These are phyloP conservation scores for Macropus fuliginosus DNA, from an alignment of 2,797 vertebrate species.

Conservation along the genomic window DNA sequence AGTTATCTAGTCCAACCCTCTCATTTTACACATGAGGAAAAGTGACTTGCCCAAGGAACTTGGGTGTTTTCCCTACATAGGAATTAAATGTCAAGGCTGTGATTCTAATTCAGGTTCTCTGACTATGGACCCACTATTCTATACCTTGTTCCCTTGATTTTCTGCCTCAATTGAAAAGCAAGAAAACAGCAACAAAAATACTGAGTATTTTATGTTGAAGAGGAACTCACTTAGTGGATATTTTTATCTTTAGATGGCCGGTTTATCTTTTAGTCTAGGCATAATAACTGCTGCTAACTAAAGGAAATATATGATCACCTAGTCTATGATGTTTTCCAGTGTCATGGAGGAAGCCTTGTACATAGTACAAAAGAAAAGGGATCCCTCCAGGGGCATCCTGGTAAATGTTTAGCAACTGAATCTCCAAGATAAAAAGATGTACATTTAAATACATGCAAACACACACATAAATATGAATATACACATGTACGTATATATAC, in stretches of 20 bases:
- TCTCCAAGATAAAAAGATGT: not conserved
- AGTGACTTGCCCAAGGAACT: not conserved
- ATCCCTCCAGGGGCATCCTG: not conserved
- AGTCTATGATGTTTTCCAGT: too few relatives aligned
- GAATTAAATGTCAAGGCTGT: not conserved
- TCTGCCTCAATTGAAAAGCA: not conserved
- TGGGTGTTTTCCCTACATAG: not conserved
- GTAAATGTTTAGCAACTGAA: not conserved
- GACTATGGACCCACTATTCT: not conserved
- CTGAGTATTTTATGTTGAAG: not conserved
- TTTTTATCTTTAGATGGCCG: not conserved
- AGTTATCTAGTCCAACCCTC: not conserved
- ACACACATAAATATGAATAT: too few relatives aligned
- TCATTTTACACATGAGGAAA: not conserved
- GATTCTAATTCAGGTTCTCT: not conserved
- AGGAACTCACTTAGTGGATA: not conserved
- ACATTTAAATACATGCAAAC: not conserved
- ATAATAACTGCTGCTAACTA: too few relatives aligned
- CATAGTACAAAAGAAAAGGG: not conserved
- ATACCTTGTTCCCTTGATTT: not conserved
- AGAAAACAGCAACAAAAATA: not conserved
- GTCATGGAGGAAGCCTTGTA: too few relatives aligned
- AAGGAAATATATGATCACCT: too few relatives aligned
- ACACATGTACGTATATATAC: not conserved
- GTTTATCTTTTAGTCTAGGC: not conserved